Conservation (phyloP, 1,140 invertebrate species). For the Bombus affinis region DNA sequence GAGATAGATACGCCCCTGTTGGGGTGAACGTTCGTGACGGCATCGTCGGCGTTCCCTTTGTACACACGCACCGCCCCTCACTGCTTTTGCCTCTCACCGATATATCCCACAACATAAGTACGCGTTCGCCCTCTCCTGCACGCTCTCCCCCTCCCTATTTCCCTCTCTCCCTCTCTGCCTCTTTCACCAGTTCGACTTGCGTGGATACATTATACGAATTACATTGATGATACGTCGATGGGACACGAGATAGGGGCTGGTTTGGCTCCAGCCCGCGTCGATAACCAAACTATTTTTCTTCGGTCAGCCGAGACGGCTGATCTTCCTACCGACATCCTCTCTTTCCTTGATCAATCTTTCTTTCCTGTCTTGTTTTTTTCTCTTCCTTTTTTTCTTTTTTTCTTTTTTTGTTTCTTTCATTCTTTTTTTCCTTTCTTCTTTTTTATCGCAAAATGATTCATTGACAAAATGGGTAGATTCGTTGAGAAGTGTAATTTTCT, state of each 20-base stretch:
- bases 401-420: neutral
- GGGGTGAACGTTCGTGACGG: constrained; percentile 72
- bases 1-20: constrained; percentile 61
- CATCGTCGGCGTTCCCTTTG: constrained; percentile 69
- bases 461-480: neutral
- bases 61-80: constrained; percentile 65
- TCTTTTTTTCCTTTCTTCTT: neutral
- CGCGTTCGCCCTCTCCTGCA: neutral
- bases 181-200: constrained; percentile 42
- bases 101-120: constrained; percentile 56
- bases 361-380: neutral
- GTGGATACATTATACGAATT: constrained; percentile 72
- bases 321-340: constrained; percentile 15
- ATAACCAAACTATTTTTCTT: constrained; percentile 68
- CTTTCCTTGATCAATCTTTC: neutral
- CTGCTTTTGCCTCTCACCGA: constrained; percentile 52
- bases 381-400: neutral
- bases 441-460: neutral
- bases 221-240: constrained; percentile 71
- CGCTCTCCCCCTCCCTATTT: neutral
- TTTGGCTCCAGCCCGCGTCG: constrained; percentile 45
- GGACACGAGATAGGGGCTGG: constrained; percentile 66
- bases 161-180: neutral
- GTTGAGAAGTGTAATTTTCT: neutral
- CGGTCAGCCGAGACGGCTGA: constrained; percentile 17